Percentiles rank a stretch among this genome's conserved stretches.
These are phyloP conservation scores for Megalonaias nervosa DNA, from an alignment of 1,140 invertebrate species.

Conservation along the genomic window DNA sequence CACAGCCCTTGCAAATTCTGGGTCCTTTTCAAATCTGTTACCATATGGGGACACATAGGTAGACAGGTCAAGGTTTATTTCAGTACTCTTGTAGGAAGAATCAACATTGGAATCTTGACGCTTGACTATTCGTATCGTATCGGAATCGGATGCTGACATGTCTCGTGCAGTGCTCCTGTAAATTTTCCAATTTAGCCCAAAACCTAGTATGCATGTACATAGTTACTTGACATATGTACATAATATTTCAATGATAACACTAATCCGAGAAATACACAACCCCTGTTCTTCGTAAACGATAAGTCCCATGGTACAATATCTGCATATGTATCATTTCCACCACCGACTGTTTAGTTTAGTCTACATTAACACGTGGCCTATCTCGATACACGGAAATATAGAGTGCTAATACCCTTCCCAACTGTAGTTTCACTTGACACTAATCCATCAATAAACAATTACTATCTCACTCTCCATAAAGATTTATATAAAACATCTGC, in stretches of 20 bases:
- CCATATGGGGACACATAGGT: slow-evolving; percentile 40
- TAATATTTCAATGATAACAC: neutral
- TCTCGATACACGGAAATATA: too few species aligned
- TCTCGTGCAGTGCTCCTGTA: slow-evolving; percentile 9
- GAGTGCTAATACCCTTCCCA: too few species aligned
- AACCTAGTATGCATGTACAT: neutral
- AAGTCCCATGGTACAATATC: too few species aligned
- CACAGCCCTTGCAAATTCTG: slow-evolving; percentile 91
- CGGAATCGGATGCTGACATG: slow-evolving; percentile 14
- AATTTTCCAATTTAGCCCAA: neutral
- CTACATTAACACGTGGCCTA: too few species aligned
- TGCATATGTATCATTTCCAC: too few species aligned
- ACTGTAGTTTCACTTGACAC: too few species aligned
- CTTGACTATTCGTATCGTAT: slow-evolving; percentile 30
- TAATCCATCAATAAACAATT: too few species aligned
- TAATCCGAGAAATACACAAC: neutral
- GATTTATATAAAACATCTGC: too few species aligned
- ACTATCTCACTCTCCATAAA: too few species aligned
- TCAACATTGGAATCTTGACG: slow-evolving; percentile 23
- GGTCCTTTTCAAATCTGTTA: slow-evolving; percentile 72
- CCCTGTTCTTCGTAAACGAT: too few species aligned
- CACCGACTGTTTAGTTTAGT: too few species aligned
- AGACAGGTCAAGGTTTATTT: slow-evolving; percentile 12
- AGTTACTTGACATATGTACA: neutral
- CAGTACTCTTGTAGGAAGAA: slow-evolving; percentile 14